Conservation (phyloP, 2,113 vertebrate genomes). For the Naja naja region DNA sequence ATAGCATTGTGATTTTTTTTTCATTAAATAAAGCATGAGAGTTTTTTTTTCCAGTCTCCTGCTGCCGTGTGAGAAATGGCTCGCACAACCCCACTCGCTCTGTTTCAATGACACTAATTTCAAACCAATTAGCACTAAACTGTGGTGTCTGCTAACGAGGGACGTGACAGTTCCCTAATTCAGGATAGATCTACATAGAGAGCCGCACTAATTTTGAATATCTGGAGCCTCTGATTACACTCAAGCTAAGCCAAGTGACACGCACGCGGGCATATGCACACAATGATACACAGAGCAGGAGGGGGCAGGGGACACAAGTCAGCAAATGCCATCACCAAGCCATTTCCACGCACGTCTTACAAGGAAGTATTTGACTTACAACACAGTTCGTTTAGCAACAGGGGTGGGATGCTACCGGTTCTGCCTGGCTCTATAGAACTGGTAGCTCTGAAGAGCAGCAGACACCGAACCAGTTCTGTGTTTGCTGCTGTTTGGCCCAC, state of each 20-base stretch:
- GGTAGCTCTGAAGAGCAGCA: too few species aligned
- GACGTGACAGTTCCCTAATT: constrained; percentile 18
- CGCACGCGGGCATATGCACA: too few species aligned
- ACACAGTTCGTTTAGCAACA: too few species aligned
- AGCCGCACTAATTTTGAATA: background rate
- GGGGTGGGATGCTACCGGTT: too few species aligned
- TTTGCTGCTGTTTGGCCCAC: too few species aligned
- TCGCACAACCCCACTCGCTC: constrained; percentile 34
- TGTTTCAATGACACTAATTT: constrained; percentile 48
- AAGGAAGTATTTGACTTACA: background rate
- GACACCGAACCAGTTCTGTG: too few species aligned
- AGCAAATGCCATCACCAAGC: background rate
- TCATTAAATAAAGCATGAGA: constrained; percentile 49
- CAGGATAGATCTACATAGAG: constrained; percentile 1
- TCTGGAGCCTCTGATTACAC: background rate
- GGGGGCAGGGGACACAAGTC: background rate
- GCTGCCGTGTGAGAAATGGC: constrained; percentile 47
- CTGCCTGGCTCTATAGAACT: too few species aligned
- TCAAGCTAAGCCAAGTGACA: background rate
- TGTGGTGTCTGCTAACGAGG: constrained; percentile 29
- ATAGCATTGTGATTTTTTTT: constrained; percentile 53
- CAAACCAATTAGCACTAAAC: constrained; percentile 51
- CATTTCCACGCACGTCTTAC: background rate
- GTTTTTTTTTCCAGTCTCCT: constrained; percentile 54
- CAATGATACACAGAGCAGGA: background rate